Evolutionary conservation across 1,140 invertebrate species (phyloP).

Genomic region (Drosophila lowei): DNA sequence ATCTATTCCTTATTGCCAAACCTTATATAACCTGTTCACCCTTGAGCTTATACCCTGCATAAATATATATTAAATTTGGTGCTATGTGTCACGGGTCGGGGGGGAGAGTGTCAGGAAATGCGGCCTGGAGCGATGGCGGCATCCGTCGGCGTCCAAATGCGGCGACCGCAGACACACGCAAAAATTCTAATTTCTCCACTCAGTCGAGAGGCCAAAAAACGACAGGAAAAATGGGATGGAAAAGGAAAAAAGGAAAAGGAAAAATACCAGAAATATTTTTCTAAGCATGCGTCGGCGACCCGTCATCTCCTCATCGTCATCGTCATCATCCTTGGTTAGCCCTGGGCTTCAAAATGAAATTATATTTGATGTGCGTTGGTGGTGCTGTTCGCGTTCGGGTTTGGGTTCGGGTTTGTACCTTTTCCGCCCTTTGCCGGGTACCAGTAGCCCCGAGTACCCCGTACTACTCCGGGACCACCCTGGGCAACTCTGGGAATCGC

Average conservation of each 20-base stretch:
- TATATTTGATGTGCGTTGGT: slow-evolving; percentile 74
- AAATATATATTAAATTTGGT: slow-evolving; percentile 77
- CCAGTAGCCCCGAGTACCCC: slow-evolving; percentile 20
- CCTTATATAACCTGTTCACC: background rate
- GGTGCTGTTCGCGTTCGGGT: background rate
- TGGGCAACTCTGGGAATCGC: slow-evolving; percentile 69
- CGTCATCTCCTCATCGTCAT: slow-evolving; percentile 18
- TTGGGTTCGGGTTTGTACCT: slow-evolving; percentile 57
- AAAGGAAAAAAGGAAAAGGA: slow-evolving; percentile 24
- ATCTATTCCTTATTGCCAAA: background rate
- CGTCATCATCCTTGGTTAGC: slow-evolving; percentile 66
- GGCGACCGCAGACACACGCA: slow-evolving; percentile 69
- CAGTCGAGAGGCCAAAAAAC: slow-evolving; percentile 47
- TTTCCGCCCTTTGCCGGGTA: slow-evolving; percentile 43
- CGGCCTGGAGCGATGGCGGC: slow-evolving; percentile 45
- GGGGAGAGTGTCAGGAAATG: slow-evolving; percentile 55
- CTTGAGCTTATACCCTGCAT: slow-evolving; percentile 38
- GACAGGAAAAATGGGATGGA: background rate
- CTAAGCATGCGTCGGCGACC: slow-evolving; percentile 66
- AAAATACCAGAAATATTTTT: slow-evolving; percentile 81
- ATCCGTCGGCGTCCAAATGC: slow-evolving; percentile 69
- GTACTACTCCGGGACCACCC: slow-evolving; percentile 10
- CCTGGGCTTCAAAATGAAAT: slow-evolving; percentile 79
- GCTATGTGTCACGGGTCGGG: slow-evolving; percentile 14
- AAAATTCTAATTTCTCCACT: slow-evolving; percentile 77